These are phyloP conservation scores for Myiagra hebetior DNA, from an alignment of 2,113 vertebrate species.

Conservation along the genomic window DNA sequence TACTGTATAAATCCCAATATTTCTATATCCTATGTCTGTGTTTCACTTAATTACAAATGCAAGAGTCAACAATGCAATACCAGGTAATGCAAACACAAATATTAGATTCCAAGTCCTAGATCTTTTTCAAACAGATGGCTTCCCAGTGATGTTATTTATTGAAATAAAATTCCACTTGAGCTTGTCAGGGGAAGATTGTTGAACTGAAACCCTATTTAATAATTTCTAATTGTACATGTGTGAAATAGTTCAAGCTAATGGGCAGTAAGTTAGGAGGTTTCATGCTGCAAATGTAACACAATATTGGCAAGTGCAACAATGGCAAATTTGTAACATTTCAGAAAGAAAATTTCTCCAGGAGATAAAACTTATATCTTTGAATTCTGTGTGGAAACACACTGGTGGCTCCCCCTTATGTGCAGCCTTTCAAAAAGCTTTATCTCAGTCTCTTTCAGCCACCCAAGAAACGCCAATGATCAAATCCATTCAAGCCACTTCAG, in stretches of 20 bases:
- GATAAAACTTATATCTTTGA: not conserved
- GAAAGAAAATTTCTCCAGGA: not conserved
- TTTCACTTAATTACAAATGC: not conserved
- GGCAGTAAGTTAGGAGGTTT: not conserved
- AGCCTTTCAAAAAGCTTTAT: not conserved
- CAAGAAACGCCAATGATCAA: not conserved
- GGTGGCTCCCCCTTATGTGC: not conserved
- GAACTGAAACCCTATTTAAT: not conserved
- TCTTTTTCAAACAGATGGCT: not conserved
- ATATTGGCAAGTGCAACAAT: not conserved
- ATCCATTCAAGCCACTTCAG: not conserved
- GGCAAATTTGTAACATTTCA: conserved; percentile 8
- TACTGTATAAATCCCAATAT: not conserved
- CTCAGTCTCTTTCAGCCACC: not conserved
- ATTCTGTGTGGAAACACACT: not conserved
- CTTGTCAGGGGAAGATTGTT: not conserved
- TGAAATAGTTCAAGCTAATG: not conserved
- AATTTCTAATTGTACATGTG: not conserved
- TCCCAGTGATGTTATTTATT: not conserved
- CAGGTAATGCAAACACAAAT: not conserved
- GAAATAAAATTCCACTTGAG: not conserved
- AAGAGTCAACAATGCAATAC: not conserved
- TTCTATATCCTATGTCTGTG: not conserved
- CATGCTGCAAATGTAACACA: not conserved
- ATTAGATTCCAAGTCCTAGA: not conserved